Evolutionary conservation across 2,113 vertebrate genomes (phyloP).

Genomic region (Corythoichthys haematopterus): DNA sequence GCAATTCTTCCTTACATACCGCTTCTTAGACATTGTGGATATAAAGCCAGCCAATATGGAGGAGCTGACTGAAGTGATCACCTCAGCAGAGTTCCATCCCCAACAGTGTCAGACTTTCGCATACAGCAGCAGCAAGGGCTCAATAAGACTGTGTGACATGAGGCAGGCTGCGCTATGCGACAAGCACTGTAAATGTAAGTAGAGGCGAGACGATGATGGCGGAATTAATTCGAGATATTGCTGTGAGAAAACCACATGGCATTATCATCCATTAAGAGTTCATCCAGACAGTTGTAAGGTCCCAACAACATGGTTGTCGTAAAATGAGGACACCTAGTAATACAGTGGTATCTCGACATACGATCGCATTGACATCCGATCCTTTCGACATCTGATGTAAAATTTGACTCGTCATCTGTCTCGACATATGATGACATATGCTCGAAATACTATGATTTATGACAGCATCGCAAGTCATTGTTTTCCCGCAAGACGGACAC

Average conservation of each 20-base stretch:
- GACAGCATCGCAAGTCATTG: no score
- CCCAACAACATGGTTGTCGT: no score
- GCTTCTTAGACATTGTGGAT: conserved; percentile 89
- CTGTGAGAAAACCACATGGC: neutral
- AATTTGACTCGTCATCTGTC: no score
- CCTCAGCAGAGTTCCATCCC: conserved; percentile 89
- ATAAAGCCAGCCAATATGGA: conserved; percentile 97
- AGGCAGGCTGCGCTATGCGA: conserved; percentile 86
- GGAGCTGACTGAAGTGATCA: conserved; percentile 94
- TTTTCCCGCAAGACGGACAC: no score
- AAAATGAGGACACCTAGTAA: no score
- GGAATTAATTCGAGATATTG: neutral
- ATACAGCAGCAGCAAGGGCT: conserved; percentile 98
- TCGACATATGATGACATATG: no score
- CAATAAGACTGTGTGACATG: conserved; percentile 94
- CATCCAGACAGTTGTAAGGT: no score
- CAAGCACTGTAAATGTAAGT: conserved; percentile 93
- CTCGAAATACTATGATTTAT: no score
- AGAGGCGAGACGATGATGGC: conserved; percentile 6
- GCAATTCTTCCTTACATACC: conserved; percentile 69
- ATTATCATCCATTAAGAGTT: neutral
- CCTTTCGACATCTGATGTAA: no score
- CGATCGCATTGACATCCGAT: no score
- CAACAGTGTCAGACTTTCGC: conserved; percentile 94
- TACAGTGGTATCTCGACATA: no score